phyloP scores from a whole-genome alignment of 2,888 invertebrate species.

The Phaedon cochleariae region DNA sequence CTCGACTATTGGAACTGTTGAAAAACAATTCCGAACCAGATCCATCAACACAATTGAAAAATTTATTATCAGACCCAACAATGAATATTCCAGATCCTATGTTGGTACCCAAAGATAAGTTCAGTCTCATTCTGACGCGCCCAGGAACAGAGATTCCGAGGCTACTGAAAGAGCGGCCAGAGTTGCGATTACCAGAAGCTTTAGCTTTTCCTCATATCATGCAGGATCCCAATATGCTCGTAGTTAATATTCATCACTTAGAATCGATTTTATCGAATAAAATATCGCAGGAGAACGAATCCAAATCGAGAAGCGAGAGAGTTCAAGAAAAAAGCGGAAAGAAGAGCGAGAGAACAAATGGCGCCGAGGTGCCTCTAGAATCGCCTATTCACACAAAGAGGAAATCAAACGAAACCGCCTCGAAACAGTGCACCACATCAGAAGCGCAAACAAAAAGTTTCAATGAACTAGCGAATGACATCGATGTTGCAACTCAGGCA shows the following conservation, averaged over 20 bases:
- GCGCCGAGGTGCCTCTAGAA: slow-evolving; percentile 23
- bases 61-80: slow-evolving; percentile 73
- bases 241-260: slow-evolving; percentile 78
- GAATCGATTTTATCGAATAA: slow-evolving; percentile 68
- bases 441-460: slow-evolving; percentile 36
- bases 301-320: slow-evolving; percentile 39
- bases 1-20: slow-evolving; percentile 62
- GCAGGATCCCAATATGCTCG: slow-evolving; percentile 80
- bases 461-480: slow-evolving; percentile 68
- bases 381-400: slow-evolving; percentile 12
- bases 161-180: slow-evolving; percentile 75
- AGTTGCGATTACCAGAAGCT: slow-evolving; percentile 77
- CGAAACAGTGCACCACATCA: slow-evolving; percentile 16
- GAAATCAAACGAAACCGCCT: slow-evolving; percentile 30
- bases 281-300: slow-evolving; percentile 36
- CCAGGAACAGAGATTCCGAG: slow-evolving; percentile 82
- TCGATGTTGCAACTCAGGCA: slow-evolving; percentile 75
- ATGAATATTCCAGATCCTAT: slow-evolving; percentile 83
- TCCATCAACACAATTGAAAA: slow-evolving; percentile 69
- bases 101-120: slow-evolving; percentile 78
- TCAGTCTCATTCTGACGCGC: slow-evolving; percentile 74
- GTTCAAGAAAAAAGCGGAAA: slow-evolving; percentile 46
- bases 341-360: slow-evolving; percentile 48
- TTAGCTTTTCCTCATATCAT: slow-evolving; percentile 76
- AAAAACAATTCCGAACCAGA: slow-evolving; percentile 64